Base-by-base conservation (phyloP, 2,113 vertebrate species). In the Bubalus kerabau region DNA sequence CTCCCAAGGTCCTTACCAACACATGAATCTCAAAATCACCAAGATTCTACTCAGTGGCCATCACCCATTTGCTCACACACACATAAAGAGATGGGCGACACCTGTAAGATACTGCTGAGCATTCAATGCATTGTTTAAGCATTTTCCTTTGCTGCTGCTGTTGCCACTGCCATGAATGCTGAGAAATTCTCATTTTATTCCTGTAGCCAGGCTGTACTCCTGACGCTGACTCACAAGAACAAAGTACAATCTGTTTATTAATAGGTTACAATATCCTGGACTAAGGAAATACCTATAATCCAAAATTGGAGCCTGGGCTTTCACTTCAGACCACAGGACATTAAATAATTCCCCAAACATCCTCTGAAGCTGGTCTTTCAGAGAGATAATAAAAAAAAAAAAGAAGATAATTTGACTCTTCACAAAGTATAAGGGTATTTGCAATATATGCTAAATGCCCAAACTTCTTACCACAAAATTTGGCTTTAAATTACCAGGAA, bases 201-300 rank as follows among this genome's bases (percentile, higher is more conserved):
- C 36, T 87, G 43, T 46, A 71, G 2, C 60, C 62, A 95, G 43
- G 64, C 60, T 95, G 6, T 46, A 76, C 23, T 93, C 71, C 30
- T 76, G 40, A 56, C 78, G 26, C 40, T 28, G 74, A 95, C 60
- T 97, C 78, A 74, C 81, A 86, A 91, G 87, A 91, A 85, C 21
- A 92, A 64, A 83, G 80, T 80, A 84, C 23, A 59, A 59, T 54
- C 50, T 87, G 71, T 76, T n/a, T 43, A 56, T 93, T 74, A 91
- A 83, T 89, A 52, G 54, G 14, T 89, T 94, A 95, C 48, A 96
- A 40, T 40, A 91, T 97, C 80, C 28, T 83, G n/a, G 46, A 86
- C 7, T 46, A 86, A 81, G 30, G 43, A 91, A 16, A 4, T 91
- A 91, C 86, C 80, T 97, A 46, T 52, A 76, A 86, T 83, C 71